phyloP scores from a whole-genome alignment of 2,113 vertebrate genomes.

The Oryzias celebensis region DNA sequence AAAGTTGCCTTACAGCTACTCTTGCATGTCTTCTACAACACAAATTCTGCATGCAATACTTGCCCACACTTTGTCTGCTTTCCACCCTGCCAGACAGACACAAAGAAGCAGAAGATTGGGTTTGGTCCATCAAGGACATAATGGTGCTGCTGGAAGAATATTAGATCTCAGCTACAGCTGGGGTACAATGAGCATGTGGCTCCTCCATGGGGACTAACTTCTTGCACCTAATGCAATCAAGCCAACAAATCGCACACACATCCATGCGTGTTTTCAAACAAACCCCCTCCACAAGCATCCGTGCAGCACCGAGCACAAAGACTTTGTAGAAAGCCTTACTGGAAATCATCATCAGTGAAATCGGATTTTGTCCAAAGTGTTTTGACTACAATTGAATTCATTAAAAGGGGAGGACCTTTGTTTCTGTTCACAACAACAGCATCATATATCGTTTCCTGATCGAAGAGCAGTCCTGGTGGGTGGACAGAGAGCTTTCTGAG shows the following conservation, averaged over 20 bases:
- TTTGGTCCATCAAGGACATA: conserved; percentile 69
- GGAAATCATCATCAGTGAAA: conserved; percentile 62
- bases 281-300: not conserved
- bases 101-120: conserved; percentile 67
- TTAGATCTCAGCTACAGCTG: conserved; percentile 76
- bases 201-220: conserved; percentile 67
- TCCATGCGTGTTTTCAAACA: conserved; percentile 5
- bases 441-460: conserved; percentile 12
- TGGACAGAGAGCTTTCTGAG: conserved; percentile 2
- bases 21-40: conserved; percentile 9
- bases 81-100: conserved; percentile 54
- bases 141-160: conserved; percentile 67
- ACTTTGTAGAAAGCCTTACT: conserved; percentile 35
- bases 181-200: conserved; percentile 61
- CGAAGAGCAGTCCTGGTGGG: conserved; percentile 26
- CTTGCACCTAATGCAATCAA: conserved; percentile 73
- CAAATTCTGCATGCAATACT: conserved; percentile 33
- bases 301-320: conserved; percentile 45
- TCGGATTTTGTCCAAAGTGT: conserved; percentile 63
- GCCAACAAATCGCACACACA: conserved; percentile 52
- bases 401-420: conserved; percentile 54
- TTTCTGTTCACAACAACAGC: conserved; percentile 20
- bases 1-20: conserved; percentile 10
- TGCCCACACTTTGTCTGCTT: conserved; percentile 28
- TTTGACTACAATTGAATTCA: conserved; percentile 63